These are phyloP conservation scores for Antheraea pernyi DNA, from an alignment of 1,140 invertebrate genomes.

Conservation along the genomic window DNA sequence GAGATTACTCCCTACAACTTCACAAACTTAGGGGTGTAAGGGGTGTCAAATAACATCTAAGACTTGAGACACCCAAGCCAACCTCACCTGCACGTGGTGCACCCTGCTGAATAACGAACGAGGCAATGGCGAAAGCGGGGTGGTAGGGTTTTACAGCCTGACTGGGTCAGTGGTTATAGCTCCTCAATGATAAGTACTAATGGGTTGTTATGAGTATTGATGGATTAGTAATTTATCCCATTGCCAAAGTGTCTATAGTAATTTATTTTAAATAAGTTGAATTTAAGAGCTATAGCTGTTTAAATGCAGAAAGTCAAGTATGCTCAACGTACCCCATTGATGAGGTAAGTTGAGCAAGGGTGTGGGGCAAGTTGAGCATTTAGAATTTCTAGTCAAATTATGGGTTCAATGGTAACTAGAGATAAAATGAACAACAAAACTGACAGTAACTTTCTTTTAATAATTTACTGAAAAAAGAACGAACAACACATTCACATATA, in stretches of 20 bases:
- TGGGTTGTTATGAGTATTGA: background rate
- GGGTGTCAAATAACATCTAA: too few species aligned
- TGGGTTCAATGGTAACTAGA: slow-evolving; percentile 31
- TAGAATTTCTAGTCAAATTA: slow-evolving; percentile 2
- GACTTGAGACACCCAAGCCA: too few species aligned
- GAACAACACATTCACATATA: too few species aligned
- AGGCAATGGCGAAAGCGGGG: too few species aligned
- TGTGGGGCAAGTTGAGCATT: too few species aligned
- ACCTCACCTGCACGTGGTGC: too few species aligned
- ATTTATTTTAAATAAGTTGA: slow-evolving; percentile 24
- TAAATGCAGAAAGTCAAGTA: slow-evolving; percentile 32
- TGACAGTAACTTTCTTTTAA: slow-evolving; percentile 1
- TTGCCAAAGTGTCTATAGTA: slow-evolving; percentile 7
- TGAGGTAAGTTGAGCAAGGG: too few species aligned
- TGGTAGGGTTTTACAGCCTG: too few species aligned
- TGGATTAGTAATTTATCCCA: slow-evolving; percentile 7
- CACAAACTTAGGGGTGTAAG: too few species aligned
- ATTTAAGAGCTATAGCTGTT: slow-evolving; percentile 36
- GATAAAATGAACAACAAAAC: slow-evolving; percentile 30
- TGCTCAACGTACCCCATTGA: slow-evolving; percentile 32
- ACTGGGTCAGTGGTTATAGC: background rate
- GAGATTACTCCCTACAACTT: too few species aligned
- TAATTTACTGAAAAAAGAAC: background rate
- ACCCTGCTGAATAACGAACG: too few species aligned
- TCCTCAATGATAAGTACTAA: background rate